Evolutionary conservation across 2,888 invertebrate species (phyloP).

Genomic region (Limnephilus marmoratus): DNA sequence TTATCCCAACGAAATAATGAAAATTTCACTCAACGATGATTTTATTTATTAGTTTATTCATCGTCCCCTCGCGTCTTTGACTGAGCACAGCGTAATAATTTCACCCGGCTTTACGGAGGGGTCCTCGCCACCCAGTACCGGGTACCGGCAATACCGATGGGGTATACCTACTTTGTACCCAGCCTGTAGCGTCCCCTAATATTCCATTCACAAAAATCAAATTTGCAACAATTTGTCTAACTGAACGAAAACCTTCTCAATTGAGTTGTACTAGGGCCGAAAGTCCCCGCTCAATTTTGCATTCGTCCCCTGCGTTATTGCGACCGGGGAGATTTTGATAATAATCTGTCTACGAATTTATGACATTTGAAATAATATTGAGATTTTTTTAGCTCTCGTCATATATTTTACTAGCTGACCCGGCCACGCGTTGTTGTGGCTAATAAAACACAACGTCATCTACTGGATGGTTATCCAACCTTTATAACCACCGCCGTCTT

Average conservation of each 20-base stretch:
- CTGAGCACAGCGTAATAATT: not conserved
- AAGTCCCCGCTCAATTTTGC: slow-evolving; percentile 31
- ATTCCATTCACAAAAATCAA: slow-evolving; percentile 66
- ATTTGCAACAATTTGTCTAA: slow-evolving; percentile 66
- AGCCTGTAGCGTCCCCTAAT: slow-evolving; percentile 55
- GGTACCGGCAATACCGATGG: not conserved
- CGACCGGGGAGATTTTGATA: not conserved
- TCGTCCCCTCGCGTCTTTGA: not conserved
- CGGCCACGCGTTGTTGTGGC: no score
- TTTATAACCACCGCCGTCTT: no score
- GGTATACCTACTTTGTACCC: not conserved
- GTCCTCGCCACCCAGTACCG: not conserved
- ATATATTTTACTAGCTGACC: not conserved
- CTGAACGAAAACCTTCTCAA: slow-evolving; percentile 62
- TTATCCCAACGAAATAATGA: not conserved
- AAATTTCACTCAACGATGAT: not conserved
- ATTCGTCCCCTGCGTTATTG: not conserved
- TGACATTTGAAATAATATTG: slow-evolving; percentile 25
- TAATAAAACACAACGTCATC: no score
- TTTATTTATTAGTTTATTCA: not conserved
- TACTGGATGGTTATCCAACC: no score
- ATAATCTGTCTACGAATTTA: not conserved
- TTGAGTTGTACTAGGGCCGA: slow-evolving; percentile 4
- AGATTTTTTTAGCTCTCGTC: not conserved
- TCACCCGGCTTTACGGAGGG: not conserved